A percentile compares a stretch with the other conserved stretches of the same genome.
These are phyloP conservation scores for Centruroides sculpturatus DNA, from an alignment of 1,140 invertebrate genomes.

Conservation along the genomic window DNA sequence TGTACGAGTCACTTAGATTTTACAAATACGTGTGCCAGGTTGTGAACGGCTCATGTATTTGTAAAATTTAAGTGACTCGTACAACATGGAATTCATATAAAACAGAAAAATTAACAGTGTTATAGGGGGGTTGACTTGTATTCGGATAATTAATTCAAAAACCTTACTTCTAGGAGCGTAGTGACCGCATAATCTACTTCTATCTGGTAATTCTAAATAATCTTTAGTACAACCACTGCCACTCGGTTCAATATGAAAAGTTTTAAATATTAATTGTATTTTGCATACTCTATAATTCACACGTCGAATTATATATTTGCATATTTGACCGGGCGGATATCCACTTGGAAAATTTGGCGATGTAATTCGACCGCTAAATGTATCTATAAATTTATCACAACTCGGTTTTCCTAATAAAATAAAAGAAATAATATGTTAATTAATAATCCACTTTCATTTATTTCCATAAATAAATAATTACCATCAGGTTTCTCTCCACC, in stretches of 20 bases:
- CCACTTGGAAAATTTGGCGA: constrained; percentile 18
- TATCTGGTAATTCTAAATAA: constrained; percentile 18
- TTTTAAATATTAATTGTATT: constrained; percentile 17
- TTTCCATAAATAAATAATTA: too few relatives aligned
- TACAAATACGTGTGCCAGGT: too few relatives aligned
- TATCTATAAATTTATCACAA: constrained; percentile 16
- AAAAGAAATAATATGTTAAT: neutral
- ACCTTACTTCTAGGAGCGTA: constrained; percentile 9
- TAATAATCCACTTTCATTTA: too few relatives aligned
- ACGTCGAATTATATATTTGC: constrained; percentile 17
- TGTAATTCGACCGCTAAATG: constrained; percentile 15
- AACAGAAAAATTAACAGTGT: too few relatives aligned
- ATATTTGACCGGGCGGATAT: constrained; percentile 16
- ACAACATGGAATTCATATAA: too few relatives aligned
- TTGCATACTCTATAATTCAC: constrained; percentile 16
- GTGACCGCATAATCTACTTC: constrained; percentile 11
- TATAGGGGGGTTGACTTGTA: too few relatives aligned
- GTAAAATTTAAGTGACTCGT: too few relatives aligned
- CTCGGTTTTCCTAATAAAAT: neutral
- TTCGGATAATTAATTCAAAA: too few relatives aligned
- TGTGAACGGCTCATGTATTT: too few relatives aligned
- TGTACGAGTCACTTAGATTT: too few relatives aligned
- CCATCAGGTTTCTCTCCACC: too few relatives aligned
- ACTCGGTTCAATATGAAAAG: constrained; percentile 19
- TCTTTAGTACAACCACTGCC: constrained; percentile 10